These are phyloP conservation scores for Cheilosia vulpina DNA, from an alignment of 2,888 invertebrate species.

Conservation along the genomic window DNA sequence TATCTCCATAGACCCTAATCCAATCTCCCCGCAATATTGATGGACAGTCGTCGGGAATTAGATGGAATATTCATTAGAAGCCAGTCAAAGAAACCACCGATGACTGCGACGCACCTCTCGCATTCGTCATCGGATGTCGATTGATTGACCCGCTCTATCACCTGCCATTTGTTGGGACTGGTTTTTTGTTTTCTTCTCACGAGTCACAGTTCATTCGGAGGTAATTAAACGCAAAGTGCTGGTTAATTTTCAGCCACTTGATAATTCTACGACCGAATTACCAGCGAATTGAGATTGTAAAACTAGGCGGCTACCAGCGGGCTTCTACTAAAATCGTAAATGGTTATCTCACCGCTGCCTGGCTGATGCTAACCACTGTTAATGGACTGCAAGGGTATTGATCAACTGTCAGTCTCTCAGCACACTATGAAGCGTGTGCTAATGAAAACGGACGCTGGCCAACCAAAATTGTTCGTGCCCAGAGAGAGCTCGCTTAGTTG, in stretches of 20 bases:
- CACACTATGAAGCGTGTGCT: conserved; percentile 8
- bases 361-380: conserved; percentile 37
- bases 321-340: conserved; percentile 54
- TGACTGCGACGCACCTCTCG: conserved; percentile 9
- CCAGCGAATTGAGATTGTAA: conserved; percentile 53
- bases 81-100: not conserved
- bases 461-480: not conserved
- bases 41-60: conserved; percentile 11
- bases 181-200: not conserved
- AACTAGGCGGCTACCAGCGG: conserved; percentile 17
- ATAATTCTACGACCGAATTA: conserved; percentile 70
- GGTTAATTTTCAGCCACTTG: conserved; percentile 65
- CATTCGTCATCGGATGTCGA: conserved; percentile 51
- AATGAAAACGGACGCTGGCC: conserved; percentile 51
- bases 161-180: conserved; percentile 25
- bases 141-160: conserved; percentile 50
- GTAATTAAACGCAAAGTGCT: conserved; percentile 53
- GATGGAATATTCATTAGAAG: conserved; percentile 52
- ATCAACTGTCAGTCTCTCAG: conserved; percentile 26
- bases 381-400: conserved; percentile 39
- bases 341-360: conserved; percentile 5
- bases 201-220: conserved; percentile 33
- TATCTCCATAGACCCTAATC: conserved; percentile 25
- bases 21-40: conserved; percentile 27
- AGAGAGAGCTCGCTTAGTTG: not conserved